These are phyloP conservation scores for Cossypha polioptera DNA, from an alignment of 2,797 vertebrate species.

Conservation along the genomic window DNA sequence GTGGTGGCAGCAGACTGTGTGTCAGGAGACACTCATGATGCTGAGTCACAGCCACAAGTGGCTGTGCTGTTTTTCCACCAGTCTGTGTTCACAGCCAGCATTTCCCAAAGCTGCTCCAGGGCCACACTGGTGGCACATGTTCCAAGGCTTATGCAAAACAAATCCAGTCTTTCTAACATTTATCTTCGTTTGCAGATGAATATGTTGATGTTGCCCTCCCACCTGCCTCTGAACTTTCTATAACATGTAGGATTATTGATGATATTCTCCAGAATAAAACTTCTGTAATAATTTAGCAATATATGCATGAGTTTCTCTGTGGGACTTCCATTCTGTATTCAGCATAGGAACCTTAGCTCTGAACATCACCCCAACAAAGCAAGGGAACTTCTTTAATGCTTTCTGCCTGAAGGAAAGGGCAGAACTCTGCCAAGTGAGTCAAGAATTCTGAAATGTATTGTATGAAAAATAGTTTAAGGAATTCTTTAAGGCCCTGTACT, in stretches of 20 bases:
- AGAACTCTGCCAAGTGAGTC: not conserved
- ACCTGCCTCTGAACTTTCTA: not conserved
- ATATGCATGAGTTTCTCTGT: not conserved
- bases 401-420: not conserved
- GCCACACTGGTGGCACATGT: rapidly evolving
- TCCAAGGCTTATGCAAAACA: not conserved
- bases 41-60: not conserved
- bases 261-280: not conserved
- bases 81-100: not conserved
- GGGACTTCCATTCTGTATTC: not conserved
- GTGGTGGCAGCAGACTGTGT: not conserved
- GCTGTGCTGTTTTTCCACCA: not conserved
- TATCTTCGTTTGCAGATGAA: not conserved
- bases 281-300: not conserved
- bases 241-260: not conserved
- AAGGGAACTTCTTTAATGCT: not conserved
- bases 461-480: not conserved
- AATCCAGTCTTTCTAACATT: not conserved
- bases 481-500: not conserved
- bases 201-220: not conserved
- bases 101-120: not conserved
- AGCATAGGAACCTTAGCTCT: not conserved
- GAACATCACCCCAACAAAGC: not conserved
- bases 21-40: not conserved
- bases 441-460: not conserved